Evolutionary conservation across 2,797 vertebrate genomes (phyloP).

Genomic region (Argyrosomus regius): DNA sequence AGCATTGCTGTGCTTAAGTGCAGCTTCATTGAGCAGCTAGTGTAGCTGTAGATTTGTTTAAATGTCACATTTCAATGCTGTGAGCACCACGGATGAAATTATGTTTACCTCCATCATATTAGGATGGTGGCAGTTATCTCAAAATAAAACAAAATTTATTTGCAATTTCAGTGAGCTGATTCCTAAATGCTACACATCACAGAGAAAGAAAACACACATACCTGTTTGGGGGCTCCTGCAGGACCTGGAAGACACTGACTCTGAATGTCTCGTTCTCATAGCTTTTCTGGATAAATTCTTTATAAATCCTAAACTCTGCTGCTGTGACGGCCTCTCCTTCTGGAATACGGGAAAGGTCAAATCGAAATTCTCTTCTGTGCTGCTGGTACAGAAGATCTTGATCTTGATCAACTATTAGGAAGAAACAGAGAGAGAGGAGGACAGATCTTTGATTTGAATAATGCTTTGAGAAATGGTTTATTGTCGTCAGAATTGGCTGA

Average conservation of each 20-base stretch:
- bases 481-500: slow-evolving; percentile 23
- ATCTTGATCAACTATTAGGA: slow-evolving; percentile 88
- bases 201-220: slow-evolving; percentile 65
- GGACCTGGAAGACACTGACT: slow-evolving; percentile 93
- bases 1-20: background rate
- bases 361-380: slow-evolving; percentile 91
- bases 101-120: background rate
- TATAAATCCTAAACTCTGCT: slow-evolving; percentile 95
- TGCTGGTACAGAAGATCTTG: slow-evolving; percentile 88
- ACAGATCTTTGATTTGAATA: background rate
- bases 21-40: background rate
- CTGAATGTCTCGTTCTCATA: slow-evolving; percentile 92
- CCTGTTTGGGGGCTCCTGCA: slow-evolving; percentile 89
- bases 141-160: background rate
- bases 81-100: background rate
- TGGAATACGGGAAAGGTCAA: slow-evolving; percentile 95
- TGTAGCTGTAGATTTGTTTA: background rate
- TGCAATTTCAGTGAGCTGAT: background rate
- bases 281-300: slow-evolving; percentile 89
- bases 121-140: background rate
- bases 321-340: slow-evolving; percentile 94
- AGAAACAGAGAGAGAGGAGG: background rate
- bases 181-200: background rate
- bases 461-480: slow-evolving; percentile 12
- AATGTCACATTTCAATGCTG: background rate